These are phyloP conservation scores for Platanista minor DNA, from an alignment of 2,113 vertebrate genomes.

Conservation along the genomic window DNA sequence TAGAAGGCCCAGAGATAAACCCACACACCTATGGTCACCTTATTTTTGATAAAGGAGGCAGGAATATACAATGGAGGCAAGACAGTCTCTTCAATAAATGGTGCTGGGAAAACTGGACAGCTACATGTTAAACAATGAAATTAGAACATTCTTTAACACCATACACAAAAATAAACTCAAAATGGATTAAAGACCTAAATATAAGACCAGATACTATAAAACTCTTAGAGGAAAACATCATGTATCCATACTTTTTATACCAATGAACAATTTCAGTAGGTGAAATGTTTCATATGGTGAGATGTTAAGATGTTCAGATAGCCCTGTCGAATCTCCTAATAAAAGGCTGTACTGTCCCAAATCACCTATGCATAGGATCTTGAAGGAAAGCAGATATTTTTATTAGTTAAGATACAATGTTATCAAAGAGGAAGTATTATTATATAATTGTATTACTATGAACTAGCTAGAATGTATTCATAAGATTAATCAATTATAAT, in stretches of 20 bases:
- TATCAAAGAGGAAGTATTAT: not conserved
- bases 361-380: not conserved
- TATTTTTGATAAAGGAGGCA: too few species aligned
- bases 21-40: too few species aligned
- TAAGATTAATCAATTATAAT: not conserved
- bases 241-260: not conserved
- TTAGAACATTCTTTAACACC: too few species aligned
- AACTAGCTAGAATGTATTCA: not conserved
- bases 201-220: not conserved
- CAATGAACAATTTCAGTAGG: not conserved
- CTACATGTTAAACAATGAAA: too few species aligned
- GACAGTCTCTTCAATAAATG: too few species aligned
- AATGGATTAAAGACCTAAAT: not conserved
- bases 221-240: not conserved
- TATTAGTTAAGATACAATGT: not conserved
- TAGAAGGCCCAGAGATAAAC: too few species aligned
- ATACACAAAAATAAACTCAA: too few species aligned
- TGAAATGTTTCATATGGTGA: not conserved
- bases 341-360: not conserved
- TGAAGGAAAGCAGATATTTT: not conserved
- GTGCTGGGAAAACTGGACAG: too few species aligned
- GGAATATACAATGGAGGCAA: too few species aligned
- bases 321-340: not conserved
- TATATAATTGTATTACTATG: not conserved
- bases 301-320: not conserved